phyloP scores from a whole-genome alignment of 37 sponge, comb jelly and placozoan genomes.

The Halisarca cf. caerulea region DNA sequence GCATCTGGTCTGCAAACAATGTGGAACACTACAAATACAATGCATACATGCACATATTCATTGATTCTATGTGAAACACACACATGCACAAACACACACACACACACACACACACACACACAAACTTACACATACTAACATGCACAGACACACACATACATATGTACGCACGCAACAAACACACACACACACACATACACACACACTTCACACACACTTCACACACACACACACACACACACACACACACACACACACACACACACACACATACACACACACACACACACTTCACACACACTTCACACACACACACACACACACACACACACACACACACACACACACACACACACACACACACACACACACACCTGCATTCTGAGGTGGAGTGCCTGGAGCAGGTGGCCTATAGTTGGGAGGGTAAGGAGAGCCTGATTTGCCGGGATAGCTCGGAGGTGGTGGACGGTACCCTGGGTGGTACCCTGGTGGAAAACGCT shows the following conservation, averaged over 20 bases:
- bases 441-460: neutral
- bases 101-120: neutral
- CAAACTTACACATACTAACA: neutral
- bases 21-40: neutral
- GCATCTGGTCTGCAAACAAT: too few species aligned
- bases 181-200: neutral
- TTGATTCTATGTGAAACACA: neutral
- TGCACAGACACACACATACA: conserved; percentile 3
- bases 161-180: neutral
- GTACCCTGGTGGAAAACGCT: neutral
- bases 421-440: neutral
- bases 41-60: neutral
- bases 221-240: neutral
- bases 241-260: neutral
- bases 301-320: conserved; percentile 3
- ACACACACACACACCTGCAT: neutral
- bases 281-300: neutral
- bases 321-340: neutral
- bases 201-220: neutral
- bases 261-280: neutral
- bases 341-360: neutral
- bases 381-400: neutral
- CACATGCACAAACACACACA: neutral
- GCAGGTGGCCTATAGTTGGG: neutral
- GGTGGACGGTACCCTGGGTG: neutral